These are phyloP conservation scores for Eupithecia subfuscata DNA, from an alignment of 2,888 invertebrate species.

Conservation along the genomic window DNA sequence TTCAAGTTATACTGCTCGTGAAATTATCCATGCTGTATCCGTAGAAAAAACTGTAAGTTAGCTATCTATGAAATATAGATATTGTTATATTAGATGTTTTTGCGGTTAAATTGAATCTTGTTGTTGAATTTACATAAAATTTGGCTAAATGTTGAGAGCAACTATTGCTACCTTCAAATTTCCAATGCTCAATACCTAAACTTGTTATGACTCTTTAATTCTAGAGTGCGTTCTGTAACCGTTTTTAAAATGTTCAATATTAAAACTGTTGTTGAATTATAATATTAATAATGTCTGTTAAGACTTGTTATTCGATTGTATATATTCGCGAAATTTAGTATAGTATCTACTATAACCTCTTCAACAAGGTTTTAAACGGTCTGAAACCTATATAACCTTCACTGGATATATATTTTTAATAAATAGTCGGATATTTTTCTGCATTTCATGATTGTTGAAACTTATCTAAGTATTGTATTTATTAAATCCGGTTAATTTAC, in stretches of 20 bases:
- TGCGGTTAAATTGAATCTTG: constrained; percentile 62
- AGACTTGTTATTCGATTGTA: constrained; percentile 56
- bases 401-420: constrained; percentile 25
- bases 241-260: constrained; percentile 42
- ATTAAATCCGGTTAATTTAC: constrained; percentile 45
- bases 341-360: constrained; percentile 9
- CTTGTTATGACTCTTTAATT: constrained; percentile 31
- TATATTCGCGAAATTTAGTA: constrained; percentile 39
- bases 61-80: constrained; percentile 56
- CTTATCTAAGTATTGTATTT: constrained; percentile 19
- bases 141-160: constrained; percentile 35
- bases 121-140: constrained; percentile 61
- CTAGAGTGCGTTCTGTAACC: constrained; percentile 42
- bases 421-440: constrained; percentile 13
- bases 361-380: constrained; percentile 16
- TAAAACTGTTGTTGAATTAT: constrained; percentile 55
- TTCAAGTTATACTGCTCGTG: not conserved
- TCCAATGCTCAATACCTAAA: constrained; percentile 29
- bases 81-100: constrained; percentile 72
- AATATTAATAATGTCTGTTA: constrained; percentile 50
- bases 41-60: constrained; percentile 51
- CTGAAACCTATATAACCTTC: constrained; percentile 21
- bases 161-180: constrained; percentile 33
- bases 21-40: constrained; percentile 44
- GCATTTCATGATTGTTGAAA: not conserved